Percentiles rank a stretch among this genome's conserved stretches.
Evolutionary conservation across 2,888 invertebrate genomes (phyloP).

Genomic region (Drosophila kokeensis): DNA sequence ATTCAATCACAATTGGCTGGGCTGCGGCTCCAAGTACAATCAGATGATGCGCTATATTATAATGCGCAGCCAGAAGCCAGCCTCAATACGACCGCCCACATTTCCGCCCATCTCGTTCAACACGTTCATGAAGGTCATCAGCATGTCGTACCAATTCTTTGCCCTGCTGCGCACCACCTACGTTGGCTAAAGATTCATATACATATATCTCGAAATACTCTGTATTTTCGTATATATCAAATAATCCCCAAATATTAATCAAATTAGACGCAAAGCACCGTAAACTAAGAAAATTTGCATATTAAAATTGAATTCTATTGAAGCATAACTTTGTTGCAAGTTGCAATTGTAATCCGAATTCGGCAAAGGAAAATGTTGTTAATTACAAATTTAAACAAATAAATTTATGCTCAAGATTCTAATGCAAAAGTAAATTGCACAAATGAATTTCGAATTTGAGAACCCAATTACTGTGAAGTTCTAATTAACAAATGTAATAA

Average conservation of each 20-base stretch:
- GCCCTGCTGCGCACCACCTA: conserved; percentile 76
- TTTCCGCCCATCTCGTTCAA: conserved; percentile 81
- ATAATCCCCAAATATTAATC: no score
- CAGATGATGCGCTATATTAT: conserved; percentile 73
- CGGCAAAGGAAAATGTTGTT: no score
- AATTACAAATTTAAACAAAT: background rate
- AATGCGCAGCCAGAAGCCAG: conserved; percentile 75
- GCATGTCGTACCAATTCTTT: conserved; percentile 82
- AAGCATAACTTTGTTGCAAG: no score
- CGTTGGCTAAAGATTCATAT: conserved; percentile 40
- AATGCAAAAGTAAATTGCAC: background rate
- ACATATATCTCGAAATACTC: no score
- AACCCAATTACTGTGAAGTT: no score
- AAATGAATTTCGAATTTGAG: background rate
- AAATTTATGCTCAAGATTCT: no score
- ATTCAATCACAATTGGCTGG: conserved; percentile 79
- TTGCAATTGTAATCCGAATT: no score
- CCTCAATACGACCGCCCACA: conserved; percentile 78
- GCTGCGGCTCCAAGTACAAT: conserved; percentile 65
- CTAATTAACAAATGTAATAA: background rate
- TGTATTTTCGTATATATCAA: no score
- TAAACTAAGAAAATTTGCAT: no score
- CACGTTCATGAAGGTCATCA: conserved; percentile 81
- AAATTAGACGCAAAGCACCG: no score
- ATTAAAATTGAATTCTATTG: no score